Conservation (phyloP, 2,113 vertebrate genomes). For the Struthidea cinerea region DNA sequence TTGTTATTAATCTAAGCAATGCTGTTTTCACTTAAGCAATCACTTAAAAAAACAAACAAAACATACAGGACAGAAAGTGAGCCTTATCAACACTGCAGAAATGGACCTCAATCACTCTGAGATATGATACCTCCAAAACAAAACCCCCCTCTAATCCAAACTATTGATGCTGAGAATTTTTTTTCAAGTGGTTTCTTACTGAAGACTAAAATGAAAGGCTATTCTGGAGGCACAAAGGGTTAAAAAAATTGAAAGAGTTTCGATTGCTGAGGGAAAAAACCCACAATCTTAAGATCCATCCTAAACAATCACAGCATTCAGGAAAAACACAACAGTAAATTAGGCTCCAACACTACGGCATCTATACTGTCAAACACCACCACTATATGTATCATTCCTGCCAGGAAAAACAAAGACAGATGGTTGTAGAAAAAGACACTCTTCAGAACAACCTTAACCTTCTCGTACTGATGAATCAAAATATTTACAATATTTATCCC, state of each 20-base stretch:
- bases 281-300: neutral
- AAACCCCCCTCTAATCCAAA: neutral
- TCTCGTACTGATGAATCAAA: conserved; percentile 10
- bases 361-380: neutral
- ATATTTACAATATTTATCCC: conserved; percentile 21
- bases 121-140: neutral
- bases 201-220: neutral
- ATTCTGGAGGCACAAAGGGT: neutral
- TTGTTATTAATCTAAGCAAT: neutral
- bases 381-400: neutral
- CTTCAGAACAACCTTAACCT: conserved; percentile 17
- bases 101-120: neutral
- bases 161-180: neutral
- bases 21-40: neutral
- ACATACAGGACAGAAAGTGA: neutral
- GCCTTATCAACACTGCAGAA: neutral
- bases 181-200: neutral
- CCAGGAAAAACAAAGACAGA: conserved; percentile 37
- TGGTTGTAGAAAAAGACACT: neutral
- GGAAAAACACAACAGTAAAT: neutral
- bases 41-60: neutral
- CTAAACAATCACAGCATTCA: neutral
- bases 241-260: neutral
- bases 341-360: neutral
- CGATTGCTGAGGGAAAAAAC: neutral